phyloP scores from a whole-genome alignment of 2,113 vertebrate species.

The Megaceryle maxima region DNA sequence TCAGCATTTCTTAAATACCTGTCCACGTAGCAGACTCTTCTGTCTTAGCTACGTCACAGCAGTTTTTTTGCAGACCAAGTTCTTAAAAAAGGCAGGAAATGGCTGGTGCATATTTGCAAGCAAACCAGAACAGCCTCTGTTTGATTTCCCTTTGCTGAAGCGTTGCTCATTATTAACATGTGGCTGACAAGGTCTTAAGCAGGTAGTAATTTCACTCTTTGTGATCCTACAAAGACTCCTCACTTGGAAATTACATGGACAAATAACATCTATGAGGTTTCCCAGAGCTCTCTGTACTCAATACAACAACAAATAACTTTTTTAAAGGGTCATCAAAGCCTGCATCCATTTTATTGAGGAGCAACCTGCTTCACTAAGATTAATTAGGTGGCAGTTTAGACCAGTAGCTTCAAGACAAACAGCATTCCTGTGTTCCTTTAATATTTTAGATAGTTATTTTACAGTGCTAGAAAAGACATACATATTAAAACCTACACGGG shows the following conservation, averaged over 20 bases:
- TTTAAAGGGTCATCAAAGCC: background rate
- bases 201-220: background rate
- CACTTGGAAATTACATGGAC: background rate
- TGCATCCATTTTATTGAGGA: background rate
- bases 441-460: background rate
- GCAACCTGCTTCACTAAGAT: background rate
- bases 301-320: background rate
- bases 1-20: background rate
- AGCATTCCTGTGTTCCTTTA: background rate
- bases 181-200: background rate
- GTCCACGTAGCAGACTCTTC: background rate
- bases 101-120: background rate
- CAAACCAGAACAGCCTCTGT: background rate
- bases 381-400: background rate
- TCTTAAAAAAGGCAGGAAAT: background rate
- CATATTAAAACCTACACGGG: accelerated
- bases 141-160: background rate
- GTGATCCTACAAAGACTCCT: background rate
- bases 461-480: background rate
- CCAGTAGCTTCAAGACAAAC: background rate
- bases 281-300: background rate
- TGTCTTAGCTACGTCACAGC: background rate
- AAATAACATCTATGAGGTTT: background rate
- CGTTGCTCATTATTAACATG: accelerated
- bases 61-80: background rate